These are phyloP conservation scores for Mormyrus iriodes DNA, from an alignment of 2,113 vertebrate species.

Conservation along the genomic window DNA sequence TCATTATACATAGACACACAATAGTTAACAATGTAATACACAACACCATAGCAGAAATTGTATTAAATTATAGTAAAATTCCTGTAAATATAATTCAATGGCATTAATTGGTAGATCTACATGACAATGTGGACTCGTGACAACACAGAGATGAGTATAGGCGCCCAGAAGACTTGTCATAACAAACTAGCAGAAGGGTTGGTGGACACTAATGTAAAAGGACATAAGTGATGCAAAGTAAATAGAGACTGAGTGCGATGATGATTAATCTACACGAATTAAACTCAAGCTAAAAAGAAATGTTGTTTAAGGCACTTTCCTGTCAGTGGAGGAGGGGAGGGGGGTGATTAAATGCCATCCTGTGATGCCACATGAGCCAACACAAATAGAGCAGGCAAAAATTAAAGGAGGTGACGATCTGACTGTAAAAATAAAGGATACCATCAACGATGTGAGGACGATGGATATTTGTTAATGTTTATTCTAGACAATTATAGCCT, in stretches of 20 bases:
- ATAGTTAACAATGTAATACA: neutral
- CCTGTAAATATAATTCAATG: neutral
- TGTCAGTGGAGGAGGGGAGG: slow-evolving; percentile 18
- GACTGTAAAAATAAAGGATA: neutral
- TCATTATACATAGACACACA: neutral
- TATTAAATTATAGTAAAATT: neutral
- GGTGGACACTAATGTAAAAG: slow-evolving; percentile 18
- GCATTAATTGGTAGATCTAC: neutral
- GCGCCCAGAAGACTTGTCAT: neutral
- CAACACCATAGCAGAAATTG: neutral
- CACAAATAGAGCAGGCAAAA: neutral
- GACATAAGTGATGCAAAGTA: slow-evolving; percentile 29
- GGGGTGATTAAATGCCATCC: neutral
- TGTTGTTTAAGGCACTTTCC: slow-evolving; percentile 23
- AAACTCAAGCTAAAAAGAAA: slow-evolving; percentile 33
- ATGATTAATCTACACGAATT: slow-evolving; percentile 42
- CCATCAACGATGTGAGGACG: neutral
- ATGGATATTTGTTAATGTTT: neutral
- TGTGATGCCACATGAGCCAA: neutral
- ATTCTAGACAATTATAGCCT: neutral
- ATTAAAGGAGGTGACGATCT: neutral
- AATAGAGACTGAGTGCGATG: slow-evolving; percentile 34
- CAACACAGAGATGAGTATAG: neutral
- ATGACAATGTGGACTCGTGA: neutral
- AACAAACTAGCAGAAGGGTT: slow-evolving; percentile 24